Evolutionary conservation across 1,140 invertebrate genomes (phyloP).

Genomic region (Plutomurus gul): DNA sequence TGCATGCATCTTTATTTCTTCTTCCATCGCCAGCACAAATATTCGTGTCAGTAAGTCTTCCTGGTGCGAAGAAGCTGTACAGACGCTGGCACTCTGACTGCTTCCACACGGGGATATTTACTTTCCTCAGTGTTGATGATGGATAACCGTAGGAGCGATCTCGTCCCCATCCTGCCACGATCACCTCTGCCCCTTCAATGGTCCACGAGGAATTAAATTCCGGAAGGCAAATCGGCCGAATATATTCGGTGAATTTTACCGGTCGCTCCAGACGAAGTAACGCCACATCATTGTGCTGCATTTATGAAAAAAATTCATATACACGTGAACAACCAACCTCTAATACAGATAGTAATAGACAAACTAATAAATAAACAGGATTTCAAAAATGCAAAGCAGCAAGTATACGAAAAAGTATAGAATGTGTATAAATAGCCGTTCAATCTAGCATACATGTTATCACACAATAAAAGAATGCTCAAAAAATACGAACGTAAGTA

Average conservation of each 20-base stretch:
- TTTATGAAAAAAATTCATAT: background rate
- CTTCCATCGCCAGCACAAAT: conserved; percentile 50
- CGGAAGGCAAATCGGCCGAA: conserved; percentile 42
- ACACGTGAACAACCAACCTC: background rate
- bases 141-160: conserved; percentile 16
- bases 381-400: background rate
- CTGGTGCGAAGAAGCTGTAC: conserved; percentile 42
- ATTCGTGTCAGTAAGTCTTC: conserved; percentile 12
- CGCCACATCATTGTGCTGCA: conserved; percentile 42
- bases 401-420: background rate
- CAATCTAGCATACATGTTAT: too few species aligned
- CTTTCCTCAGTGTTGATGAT: conserved; percentile 33
- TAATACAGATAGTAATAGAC: too few species aligned
- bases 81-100: conserved; percentile 38
- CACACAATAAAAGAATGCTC: too few species aligned
- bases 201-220: background rate
- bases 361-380: background rate
- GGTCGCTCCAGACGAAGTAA: conserved; percentile 31
- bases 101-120: conserved; percentile 48
- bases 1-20: conserved; percentile 48
- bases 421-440: background rate
- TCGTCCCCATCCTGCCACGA: conserved; percentile 43
- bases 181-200: background rate
- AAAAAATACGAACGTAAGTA: conserved; percentile 9
- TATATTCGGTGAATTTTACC: conserved; percentile 37